Evolutionary conservation across 2,113 vertebrate species (phyloP), one percentile per base, ranked within the genome.

Genomic region (Salvelinus sp.): DNA sequence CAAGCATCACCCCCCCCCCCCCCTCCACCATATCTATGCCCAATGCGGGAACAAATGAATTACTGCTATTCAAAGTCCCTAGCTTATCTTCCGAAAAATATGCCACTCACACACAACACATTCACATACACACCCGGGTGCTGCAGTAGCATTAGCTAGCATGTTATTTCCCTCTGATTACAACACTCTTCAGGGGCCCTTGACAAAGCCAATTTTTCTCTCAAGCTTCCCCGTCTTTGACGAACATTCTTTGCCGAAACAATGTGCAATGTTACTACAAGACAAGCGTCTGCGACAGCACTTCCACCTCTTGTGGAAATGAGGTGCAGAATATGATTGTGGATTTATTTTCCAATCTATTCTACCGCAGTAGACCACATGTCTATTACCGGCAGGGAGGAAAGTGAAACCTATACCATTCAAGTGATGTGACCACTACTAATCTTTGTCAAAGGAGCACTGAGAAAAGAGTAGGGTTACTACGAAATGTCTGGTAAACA

Each of bases 281-380:
- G 84, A 74, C 78, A 71, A 79, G 88, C 81, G 76, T 85, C 85
- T 82, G 75, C 73, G 79, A 33, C 86, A 79, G 70, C 69, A n/a
- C 72, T 76, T 83, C 57, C 73, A 79, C 83, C 76, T 85, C 82
- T 87, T 85, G 90, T 90, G 83, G 79, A 91, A 89, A 88, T 87
- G 73, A 33, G 64, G 84, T 18, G 62, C 33, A 70, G 82, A 68
- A 68, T 72, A 83, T 50, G 77, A 86, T 69, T 73, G 71, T 44
- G 81, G 78, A 83, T 89, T 91, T 86, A 76, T 79, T 87, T 85
- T 87, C 76, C 72, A 80, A 77, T 76, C 64, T 69, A 57, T 77
- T 75, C 14, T 80, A 72, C 72, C 74, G 63, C 16, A 54, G 16
- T 18, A 54, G 50, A 4, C 64, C 74, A 33, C 72, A 66, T 64